These are phyloP conservation scores for Amphipoea oculea DNA, from an alignment of 2,888 invertebrate species.

Conservation along the genomic window DNA sequence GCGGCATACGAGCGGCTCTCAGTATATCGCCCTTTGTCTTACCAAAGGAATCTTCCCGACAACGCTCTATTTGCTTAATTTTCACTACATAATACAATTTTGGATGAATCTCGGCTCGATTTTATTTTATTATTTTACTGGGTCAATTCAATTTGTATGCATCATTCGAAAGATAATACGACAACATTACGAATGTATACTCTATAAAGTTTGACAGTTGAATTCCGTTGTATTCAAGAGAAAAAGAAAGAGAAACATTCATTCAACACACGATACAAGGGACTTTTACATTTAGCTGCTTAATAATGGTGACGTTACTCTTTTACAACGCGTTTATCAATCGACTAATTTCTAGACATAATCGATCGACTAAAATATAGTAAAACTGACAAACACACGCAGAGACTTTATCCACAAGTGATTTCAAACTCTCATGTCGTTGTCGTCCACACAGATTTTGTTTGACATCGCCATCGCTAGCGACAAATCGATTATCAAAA, in stretches of 20 bases:
- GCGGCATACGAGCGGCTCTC: slow-evolving; percentile 61
- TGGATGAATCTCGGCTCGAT: slow-evolving; percentile 65
- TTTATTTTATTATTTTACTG: slow-evolving; percentile 73
- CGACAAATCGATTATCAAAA: not conserved
- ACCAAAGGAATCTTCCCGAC: slow-evolving; percentile 75
- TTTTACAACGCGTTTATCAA: not conserved
- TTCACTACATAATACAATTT: slow-evolving; percentile 79
- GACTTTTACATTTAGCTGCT: slow-evolving; percentile 27
- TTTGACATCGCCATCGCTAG: not conserved
- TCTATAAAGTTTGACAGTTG: slow-evolving; percentile 60
- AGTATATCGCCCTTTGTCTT: slow-evolving; percentile 65
- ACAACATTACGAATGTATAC: slow-evolving; percentile 44
- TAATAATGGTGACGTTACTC: slow-evolving; percentile 64
- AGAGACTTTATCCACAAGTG: not conserved
- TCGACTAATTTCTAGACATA: slow-evolving; percentile 16
- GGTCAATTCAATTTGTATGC: slow-evolving; percentile 72
- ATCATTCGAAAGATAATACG: slow-evolving; percentile 64
- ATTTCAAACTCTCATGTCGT: not conserved
- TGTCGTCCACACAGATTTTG: not conserved
- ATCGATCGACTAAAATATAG: slow-evolving; percentile 2
- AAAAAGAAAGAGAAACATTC: slow-evolving; percentile 50
- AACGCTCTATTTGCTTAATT: slow-evolving; percentile 71
- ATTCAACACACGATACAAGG: not conserved
- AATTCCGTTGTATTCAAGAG: not conserved
- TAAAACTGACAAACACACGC: not conserved